These are phyloP conservation scores for Cotesia vestalis DNA, from an alignment of 1,140 invertebrate genomes.

Conservation along the genomic window DNA sequence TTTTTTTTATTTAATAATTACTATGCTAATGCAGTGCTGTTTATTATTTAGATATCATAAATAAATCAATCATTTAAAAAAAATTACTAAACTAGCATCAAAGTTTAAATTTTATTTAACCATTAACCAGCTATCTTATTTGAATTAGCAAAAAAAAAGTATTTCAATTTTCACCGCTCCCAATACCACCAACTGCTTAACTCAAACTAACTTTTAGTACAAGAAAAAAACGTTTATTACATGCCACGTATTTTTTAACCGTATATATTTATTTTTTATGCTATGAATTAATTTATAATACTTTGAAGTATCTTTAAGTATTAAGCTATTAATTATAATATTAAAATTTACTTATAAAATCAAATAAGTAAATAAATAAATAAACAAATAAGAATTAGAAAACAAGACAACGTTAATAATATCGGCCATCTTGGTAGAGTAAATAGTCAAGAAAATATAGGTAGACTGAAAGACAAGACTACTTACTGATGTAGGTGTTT, in stretches of 20 bases:
- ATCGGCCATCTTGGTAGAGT: constrained; percentile 24
- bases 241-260: no score
- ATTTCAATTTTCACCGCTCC: constrained; percentile 15
- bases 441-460: background rate
- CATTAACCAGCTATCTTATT: background rate
- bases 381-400: background rate
- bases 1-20: background rate
- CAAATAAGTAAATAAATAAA: background rate
- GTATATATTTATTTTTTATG: no score
- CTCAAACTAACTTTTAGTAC: background rate
- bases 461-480: constrained; percentile 16
- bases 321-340: no score
- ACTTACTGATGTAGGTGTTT: constrained; percentile 24
- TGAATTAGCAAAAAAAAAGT: background rate
- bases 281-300: no score
- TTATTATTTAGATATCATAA: background rate
- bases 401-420: constrained; percentile 28
- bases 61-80: background rate
- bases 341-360: no score
- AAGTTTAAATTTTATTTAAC: background rate
- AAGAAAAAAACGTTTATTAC: background rate
- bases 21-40: constrained; percentile 15
- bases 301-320: no score
- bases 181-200: constrained; percentile 6
- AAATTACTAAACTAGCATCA: background rate